Conservation (phyloP, 1,140 invertebrate species). For the Galleria mellonella region DNA sequence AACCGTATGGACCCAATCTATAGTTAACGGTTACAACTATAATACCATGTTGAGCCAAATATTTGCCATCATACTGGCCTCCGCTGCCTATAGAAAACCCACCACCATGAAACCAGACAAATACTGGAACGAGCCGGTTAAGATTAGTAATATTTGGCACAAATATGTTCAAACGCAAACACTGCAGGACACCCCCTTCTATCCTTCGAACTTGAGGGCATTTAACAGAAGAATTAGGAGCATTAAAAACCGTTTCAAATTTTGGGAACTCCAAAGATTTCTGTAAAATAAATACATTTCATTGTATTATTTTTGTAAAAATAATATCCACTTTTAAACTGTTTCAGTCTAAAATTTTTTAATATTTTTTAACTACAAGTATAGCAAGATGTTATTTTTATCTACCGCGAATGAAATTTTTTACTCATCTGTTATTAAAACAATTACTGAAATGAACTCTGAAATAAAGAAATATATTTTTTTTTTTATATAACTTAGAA, state of each 20-base stretch:
- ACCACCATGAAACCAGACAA: constrained; percentile 84
- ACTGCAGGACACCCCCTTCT: constrained; percentile 23
- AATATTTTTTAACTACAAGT: too few species aligned
- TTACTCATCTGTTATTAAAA: too few species aligned
- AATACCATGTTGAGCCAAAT: constrained; percentile 73
- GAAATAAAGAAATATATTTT: too few species aligned
- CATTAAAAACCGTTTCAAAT: constrained; percentile 17
- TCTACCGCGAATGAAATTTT: too few species aligned
- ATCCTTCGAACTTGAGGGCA: constrained; percentile 17
- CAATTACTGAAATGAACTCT: too few species aligned
- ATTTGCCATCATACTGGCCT: constrained; percentile 51
- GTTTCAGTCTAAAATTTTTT: too few species aligned
- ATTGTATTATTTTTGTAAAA: too few species aligned
- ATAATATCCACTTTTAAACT: too few species aligned
- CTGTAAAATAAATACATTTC: constrained; percentile 18
- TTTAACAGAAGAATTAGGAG: constrained; percentile 8
- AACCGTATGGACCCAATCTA: constrained; percentile 77
- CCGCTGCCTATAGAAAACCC: constrained; percentile 71
- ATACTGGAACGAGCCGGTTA: constrained; percentile 67
- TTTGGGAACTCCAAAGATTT: constrained; percentile 7
- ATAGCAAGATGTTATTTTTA: too few species aligned
- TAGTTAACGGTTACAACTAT: constrained; percentile 78
- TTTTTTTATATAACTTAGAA: too few species aligned
- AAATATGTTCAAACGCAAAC: constrained; percentile 37
- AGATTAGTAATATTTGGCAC: constrained; percentile 16